Conservation (phyloP, 1,140 invertebrate genomes). For the Cydia strobilella region DNA sequence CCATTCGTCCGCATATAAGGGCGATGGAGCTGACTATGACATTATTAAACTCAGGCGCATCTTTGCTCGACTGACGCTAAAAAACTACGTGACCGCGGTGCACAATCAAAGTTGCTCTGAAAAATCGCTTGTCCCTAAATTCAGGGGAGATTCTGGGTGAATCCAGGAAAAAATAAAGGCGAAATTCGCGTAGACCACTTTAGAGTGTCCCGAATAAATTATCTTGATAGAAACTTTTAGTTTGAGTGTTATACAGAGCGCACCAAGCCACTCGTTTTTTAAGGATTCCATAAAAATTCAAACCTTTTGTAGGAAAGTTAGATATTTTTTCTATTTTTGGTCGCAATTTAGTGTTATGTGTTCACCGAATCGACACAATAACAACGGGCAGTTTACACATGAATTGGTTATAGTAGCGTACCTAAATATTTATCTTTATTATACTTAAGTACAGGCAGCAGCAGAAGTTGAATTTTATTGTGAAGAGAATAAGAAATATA, state of each 20-base stretch:
- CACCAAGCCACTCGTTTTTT: conserved; percentile 41
- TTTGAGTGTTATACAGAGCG: conserved; percentile 51
- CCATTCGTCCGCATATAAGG: conserved; percentile 40
- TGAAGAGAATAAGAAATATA: no score
- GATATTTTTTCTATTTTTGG: background rate
- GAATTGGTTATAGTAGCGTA: no score
- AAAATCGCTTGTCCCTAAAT: conserved; percentile 59
- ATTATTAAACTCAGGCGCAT: conserved; percentile 74
- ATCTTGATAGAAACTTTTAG: conserved; percentile 65
- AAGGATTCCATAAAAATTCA: conserved; percentile 46
- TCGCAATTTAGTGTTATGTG: no score
- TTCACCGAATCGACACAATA: no score
- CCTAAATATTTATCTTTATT: no score
- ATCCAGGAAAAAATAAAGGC: conserved; percentile 66
- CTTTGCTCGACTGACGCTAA: conserved; percentile 63
- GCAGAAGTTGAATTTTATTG: no score
- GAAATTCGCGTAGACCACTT: conserved; percentile 52
- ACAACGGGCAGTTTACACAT: no score
- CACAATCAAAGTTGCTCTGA: conserved; percentile 60
- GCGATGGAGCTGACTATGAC: conserved; percentile 53
- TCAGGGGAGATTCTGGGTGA: conserved; percentile 53
- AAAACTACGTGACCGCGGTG: conserved; percentile 72
- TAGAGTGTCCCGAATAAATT: conserved; percentile 67
- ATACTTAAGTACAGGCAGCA: no score
- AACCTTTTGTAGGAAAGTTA: conserved; percentile 35